phyloP scores from a whole-genome alignment of 2,113 vertebrate species.

The Damaliscus lunatus region DNA sequence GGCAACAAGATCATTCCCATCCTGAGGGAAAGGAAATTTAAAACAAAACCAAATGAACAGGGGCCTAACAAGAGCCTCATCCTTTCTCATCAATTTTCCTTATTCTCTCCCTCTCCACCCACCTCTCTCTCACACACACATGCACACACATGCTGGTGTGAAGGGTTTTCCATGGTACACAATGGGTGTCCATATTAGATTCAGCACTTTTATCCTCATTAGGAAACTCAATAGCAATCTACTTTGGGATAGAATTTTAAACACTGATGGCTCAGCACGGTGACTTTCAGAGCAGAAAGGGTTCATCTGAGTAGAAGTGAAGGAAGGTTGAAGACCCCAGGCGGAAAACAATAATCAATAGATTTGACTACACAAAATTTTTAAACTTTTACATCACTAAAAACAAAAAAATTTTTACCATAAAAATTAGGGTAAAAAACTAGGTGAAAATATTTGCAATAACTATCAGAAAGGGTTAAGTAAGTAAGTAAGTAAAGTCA shows the following conservation, averaged over 20 bases:
- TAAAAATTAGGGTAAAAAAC: neutral
- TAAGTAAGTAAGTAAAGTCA: too few species aligned
- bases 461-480: neutral
- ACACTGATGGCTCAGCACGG: neutral
- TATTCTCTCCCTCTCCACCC: neutral
- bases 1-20: neutral
- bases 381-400: neutral
- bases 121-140: neutral
- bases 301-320: neutral
- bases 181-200: neutral
- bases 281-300: neutral
- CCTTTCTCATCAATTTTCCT: neutral
- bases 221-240: neutral
- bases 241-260: neutral
- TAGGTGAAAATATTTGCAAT: slow-evolving; percentile 9
- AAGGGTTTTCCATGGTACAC: neutral
- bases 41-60: neutral
- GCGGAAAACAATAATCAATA: neutral
- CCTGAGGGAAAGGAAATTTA: neutral
- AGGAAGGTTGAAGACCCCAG: neutral
- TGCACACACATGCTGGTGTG: neutral
- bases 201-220: neutral
- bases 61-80: neutral
- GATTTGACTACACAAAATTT: neutral
- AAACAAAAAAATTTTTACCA: slow-evolving; percentile 1